Base-by-base conservation (phyloP, 1,140 invertebrate species). In the Ooceraea biroi region DNA sequence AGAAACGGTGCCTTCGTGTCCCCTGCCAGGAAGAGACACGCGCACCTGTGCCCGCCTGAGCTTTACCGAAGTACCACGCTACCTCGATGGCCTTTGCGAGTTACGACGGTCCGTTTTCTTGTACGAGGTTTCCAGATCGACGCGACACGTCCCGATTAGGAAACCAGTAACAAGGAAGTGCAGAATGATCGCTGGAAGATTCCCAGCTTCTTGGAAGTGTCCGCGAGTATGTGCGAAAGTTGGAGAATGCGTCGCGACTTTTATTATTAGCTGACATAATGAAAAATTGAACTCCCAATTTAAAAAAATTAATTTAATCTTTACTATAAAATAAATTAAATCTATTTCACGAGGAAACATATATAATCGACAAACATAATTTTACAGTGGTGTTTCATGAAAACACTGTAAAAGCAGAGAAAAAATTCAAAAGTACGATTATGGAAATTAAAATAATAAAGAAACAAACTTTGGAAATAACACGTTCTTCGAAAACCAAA, bases 141-240 rank as follows among this genome's bases (percentile, higher is more conserved):
- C 72, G 83, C 85, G 87, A 87, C 36, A 80, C 87, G 89, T 89
- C 88, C 88, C 69, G 82, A 89, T 82, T 89, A 86, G 89, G 90
- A 91, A 92, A 91, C 91, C 90, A 86, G 91, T 91, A 89, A n/a
- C 78, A 86, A 86, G 84, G 88, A 89, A 89, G 71, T 85, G 63
- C 61, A 41, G 60, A 72, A 84, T 77, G 87, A 89, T 90, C 84
- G 85, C 85, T 87, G 84, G 72, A 82, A 85, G 72, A 84, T 65
- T 48, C 60, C 46, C 69, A 82, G 63, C 83, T 90, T 89, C 88
- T 88, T 74, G 83, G 89, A 91, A 92, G 80, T 65, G 30, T 57
- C 69, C 65, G 77, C 63, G 76, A 72, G 41, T 80, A 85, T 85
- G 73, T 73, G 71, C 44, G 60, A 80, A 36, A 83, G 78, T 82